Evolutionary conservation across 1,140 invertebrate genomes (phyloP).

Genomic region (Chelonus insularis): DNA sequence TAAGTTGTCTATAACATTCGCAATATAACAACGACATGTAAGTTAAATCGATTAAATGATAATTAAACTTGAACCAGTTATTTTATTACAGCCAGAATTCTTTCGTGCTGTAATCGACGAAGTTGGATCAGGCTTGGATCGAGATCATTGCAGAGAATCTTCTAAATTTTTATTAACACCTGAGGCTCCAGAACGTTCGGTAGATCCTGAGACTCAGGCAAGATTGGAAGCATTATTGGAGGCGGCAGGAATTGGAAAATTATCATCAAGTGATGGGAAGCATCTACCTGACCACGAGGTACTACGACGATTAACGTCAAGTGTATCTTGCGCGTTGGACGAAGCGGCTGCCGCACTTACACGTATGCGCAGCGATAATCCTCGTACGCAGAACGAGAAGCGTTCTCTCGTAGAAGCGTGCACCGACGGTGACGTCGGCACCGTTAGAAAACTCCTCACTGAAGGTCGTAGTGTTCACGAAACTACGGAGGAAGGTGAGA

Average conservation of each 20-base stretch:
- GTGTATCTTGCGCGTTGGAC: conserved; percentile 90
- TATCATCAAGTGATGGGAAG: conserved; percentile 78
- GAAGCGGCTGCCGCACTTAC: conserved; percentile 94
- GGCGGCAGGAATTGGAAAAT: conserved; percentile 77
- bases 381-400: conserved; percentile 62
- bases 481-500: conserved; percentile 92
- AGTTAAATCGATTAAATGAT: background rate
- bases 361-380: conserved; percentile 87
- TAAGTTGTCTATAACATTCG: no score
- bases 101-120: conserved; percentile 66
- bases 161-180: conserved; percentile 79
- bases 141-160: conserved; percentile 66
- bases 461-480: conserved; percentile 90
- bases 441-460: conserved; percentile 84
- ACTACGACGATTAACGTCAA: conserved; percentile 80
- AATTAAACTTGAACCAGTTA: background rate
- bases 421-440: conserved; percentile 88
- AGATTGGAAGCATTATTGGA: conserved; percentile 84
- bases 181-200: conserved; percentile 75
- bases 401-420: conserved; percentile 84
- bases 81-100: conserved; percentile 66
- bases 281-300: conserved; percentile 81
- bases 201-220: conserved; percentile 88
- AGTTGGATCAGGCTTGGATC: conserved; percentile 67
- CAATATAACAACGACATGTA: no score